These are phyloP conservation scores for Phaonia tiefii DNA, from an alignment of 2,888 invertebrate species.

Conservation along the genomic window DNA sequence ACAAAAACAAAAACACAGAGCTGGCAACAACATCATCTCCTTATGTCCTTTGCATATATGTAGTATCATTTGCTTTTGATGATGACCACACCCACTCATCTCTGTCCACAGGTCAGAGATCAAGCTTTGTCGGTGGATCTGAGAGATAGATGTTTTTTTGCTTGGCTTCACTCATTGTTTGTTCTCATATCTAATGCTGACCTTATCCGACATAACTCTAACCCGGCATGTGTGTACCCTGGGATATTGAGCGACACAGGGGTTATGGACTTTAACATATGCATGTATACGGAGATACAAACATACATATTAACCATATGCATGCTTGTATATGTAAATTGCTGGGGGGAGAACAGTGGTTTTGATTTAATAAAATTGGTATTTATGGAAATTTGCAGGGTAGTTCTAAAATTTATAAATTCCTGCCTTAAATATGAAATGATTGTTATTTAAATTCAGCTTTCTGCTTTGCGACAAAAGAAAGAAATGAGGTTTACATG, in stretches of 20 bases:
- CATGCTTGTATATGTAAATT: no score
- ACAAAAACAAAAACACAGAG: conserved; percentile 22
- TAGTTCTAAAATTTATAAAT: no score
- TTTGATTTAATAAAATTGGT: no score
- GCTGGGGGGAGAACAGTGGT: no score
- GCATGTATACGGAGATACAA: background rate
- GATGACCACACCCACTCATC: conserved; percentile 64
- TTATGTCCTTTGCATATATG: conserved; percentile 17
- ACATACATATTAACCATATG: background rate
- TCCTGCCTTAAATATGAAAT: no score
- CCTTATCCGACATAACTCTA: conserved; percentile 47
- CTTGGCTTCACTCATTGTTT: conserved; percentile 59
- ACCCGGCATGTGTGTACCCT: background rate
- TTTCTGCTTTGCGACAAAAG: no score
- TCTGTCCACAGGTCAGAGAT: conserved; percentile 36
- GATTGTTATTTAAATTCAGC: no score
- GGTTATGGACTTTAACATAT: background rate
- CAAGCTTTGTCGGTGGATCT: background rate
- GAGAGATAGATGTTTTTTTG: conserved; percentile 13
- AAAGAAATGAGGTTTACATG: no score
- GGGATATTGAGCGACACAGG: conserved; percentile 14
- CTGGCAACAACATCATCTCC: conserved; percentile 32
- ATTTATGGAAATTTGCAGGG: no score
- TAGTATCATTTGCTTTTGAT: conserved; percentile 45
- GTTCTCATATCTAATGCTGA: conserved; percentile 61